Evolutionary conservation across 2,113 vertebrate species (phyloP), one percentile per base, ranked within the genome.

Genomic region (Bolborhynchus lineola): DNA sequence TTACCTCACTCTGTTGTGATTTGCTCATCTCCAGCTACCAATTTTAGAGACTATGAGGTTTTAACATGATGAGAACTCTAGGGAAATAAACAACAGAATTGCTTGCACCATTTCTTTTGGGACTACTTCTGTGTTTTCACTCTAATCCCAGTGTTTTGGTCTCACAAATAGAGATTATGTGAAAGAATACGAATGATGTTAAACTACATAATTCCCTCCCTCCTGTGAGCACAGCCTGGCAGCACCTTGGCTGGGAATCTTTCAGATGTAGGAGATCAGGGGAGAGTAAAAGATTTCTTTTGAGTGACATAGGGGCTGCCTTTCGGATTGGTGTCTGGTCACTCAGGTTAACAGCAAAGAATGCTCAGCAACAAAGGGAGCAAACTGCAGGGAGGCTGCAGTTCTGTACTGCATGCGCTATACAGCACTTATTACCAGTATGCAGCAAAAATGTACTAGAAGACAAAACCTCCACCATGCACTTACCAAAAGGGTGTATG

Each of bases 51-150:
- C 2, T 47, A 52, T 13, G 60, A 92, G 77, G 46, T 81, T 95
- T 95, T 75, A 86, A 55, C 28, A n/a, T 62, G 49, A 85, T 74
- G 50, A 33, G 29, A 33, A 4, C 85, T 93, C 65, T 11, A 44
- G 72, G 89, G 69, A 96, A 95, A 94, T 81, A 95, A 93, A 49
- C 44, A 84, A 28, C 10, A 13, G 11, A 93, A 89, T 72, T 65
- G 31, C 49, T 96, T 88, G 35, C 35, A 53, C 47, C 37, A 46
- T 79, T 89, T 75, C 72, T 93, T 79, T 79, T 69, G 94, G 67
- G 82, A 90, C 79, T 85, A 15, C 35, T 69, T 64, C n/a, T 53
- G 50, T 78, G 41, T 77, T 91, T 94, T 88, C 72, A 55, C n/a
- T 64, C 72, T 93, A 90, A 96, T 92, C 82, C 77, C 90, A 25